Conservation (phyloP, 2,113 vertebrate genomes). For the Daphoenositta chrysoptera region DNA sequence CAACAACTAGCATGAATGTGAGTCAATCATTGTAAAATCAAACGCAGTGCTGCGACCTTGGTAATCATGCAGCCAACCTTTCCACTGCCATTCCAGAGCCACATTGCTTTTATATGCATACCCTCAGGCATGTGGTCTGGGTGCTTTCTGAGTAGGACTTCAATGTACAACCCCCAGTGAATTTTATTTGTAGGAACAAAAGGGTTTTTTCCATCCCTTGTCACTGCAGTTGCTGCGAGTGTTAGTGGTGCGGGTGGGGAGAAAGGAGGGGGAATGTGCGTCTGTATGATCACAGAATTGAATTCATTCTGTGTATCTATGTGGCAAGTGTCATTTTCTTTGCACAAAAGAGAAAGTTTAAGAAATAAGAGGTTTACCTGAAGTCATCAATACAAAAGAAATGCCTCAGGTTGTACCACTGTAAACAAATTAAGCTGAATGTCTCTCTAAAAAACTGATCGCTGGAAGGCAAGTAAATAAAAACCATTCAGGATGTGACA, state of each 20-base stretch:
- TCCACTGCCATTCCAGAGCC: neutral
- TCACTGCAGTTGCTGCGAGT: neutral
- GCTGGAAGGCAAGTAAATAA: neutral
- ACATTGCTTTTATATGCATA: fast-evolving
- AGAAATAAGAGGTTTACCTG: neutral
- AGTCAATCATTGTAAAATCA: neutral
- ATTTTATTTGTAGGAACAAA: neutral
- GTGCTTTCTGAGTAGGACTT: neutral
- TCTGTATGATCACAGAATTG: neutral
- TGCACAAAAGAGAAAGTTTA: neutral
- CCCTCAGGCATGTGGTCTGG: fast-evolving
- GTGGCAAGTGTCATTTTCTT: neutral
- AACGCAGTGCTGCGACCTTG: neutral
- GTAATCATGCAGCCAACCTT: neutral
- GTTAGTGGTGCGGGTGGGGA: neutral
- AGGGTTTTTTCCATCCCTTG: neutral
- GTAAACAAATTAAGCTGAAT: neutral
- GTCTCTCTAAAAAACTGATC: neutral
- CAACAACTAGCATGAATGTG: too few species aligned
- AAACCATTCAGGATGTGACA: neutral
- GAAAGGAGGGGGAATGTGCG: neutral
- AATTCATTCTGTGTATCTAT: neutral
- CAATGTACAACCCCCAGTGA: neutral
- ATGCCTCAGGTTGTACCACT: neutral
- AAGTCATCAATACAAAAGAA: neutral